Conservation (phyloP, 2,797 vertebrate species). For the Chelon auratus region DNA sequence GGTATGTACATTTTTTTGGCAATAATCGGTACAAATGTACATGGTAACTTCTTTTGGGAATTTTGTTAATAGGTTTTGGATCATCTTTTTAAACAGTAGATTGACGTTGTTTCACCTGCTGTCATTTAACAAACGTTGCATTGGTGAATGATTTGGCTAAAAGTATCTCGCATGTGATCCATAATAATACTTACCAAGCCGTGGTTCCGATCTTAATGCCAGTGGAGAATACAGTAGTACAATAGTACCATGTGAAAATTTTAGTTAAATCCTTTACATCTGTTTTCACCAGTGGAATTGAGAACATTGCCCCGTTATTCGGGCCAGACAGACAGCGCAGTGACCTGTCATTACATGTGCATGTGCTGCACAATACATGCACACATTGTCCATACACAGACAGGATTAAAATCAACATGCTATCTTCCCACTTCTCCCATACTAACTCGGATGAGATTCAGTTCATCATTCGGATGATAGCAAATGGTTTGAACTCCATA, state of each 20-base stretch:
- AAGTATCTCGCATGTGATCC: slow-evolving; percentile 41
- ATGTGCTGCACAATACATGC: slow-evolving; percentile 36
- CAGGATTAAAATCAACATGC: slow-evolving; percentile 23
- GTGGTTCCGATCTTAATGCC: not conserved
- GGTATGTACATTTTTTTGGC: slow-evolving; percentile 57
- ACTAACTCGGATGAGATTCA: slow-evolving; percentile 33
- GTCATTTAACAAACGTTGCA: not conserved
- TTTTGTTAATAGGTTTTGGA: no score
- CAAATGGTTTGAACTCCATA: slow-evolving; percentile 36
- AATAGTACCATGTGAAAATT: not conserved
- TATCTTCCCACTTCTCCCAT: slow-evolving; percentile 43
- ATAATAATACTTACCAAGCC: no score
- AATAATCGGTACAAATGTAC: not conserved
- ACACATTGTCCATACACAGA: slow-evolving; percentile 40
- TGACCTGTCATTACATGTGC: slow-evolving; percentile 21
- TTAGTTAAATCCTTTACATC: slow-evolving; percentile 27
- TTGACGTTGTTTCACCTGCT: not conserved
- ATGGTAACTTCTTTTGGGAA: no score
- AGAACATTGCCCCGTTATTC: slow-evolving; percentile 37
- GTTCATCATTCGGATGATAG: slow-evolving; percentile 63
- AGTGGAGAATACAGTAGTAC: not conserved
- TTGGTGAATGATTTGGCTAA: slow-evolving; percentile 46
- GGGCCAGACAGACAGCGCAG: slow-evolving; percentile 34
- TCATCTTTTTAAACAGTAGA: no score
- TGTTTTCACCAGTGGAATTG: slow-evolving; percentile 26